Conservation (phyloP, 2,113 vertebrate genomes). For the Cyprinodon variegatus region DNA sequence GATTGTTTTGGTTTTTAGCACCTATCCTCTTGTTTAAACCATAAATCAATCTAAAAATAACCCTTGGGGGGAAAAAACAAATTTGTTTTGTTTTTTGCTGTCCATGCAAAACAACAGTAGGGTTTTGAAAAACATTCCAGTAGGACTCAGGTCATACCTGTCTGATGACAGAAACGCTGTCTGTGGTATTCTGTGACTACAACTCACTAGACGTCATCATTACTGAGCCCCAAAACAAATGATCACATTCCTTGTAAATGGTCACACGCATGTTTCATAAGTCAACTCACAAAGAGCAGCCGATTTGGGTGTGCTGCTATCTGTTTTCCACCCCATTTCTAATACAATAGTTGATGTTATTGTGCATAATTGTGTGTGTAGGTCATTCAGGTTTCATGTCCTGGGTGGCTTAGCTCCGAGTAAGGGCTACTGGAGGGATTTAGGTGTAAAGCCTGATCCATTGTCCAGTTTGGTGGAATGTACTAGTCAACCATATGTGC, state of each 20-base stretch:
- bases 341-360: constrained; percentile 29
- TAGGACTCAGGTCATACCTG: constrained; percentile 37
- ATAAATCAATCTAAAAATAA: background rate
- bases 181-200: constrained; percentile 25
- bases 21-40: background rate
- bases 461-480: constrained; percentile 77
- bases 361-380: constrained; percentile 41
- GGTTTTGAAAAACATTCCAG: constrained; percentile 35
- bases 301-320: constrained; percentile 35
- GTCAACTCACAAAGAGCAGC: constrained; percentile 33
- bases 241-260: constrained; percentile 65
- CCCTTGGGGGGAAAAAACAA: background rate
- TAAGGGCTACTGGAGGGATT: constrained; percentile 73
- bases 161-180: background rate
- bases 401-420: constrained; percentile 62
- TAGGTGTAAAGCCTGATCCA: constrained; percentile 68
- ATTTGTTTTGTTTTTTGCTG: background rate
- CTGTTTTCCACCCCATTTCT: constrained; percentile 43
- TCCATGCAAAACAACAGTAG: constrained; percentile 11
- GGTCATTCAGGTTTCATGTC: constrained; percentile 67
- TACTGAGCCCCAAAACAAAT: constrained; percentile 31
- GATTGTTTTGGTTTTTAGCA: no score
- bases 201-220: constrained; percentile 9
- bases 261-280: constrained; percentile 48
- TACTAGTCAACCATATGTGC: constrained; percentile 58